These are phyloP conservation scores for Atethmia centrago DNA, from an alignment of 2,888 invertebrate genomes.

Conservation along the genomic window DNA sequence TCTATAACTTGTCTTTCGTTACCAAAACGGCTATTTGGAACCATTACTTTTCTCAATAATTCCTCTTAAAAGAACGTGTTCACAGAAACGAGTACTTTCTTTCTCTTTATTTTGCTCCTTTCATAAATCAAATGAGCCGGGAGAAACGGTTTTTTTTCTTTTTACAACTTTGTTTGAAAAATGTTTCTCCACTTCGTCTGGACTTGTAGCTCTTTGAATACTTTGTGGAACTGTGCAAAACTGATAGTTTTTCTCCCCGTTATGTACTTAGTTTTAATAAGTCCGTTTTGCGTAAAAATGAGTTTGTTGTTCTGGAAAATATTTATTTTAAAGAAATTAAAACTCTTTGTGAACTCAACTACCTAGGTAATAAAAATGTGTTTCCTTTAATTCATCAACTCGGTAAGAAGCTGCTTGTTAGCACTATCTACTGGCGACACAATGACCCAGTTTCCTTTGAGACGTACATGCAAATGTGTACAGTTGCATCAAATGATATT, in stretches of 20 bases:
- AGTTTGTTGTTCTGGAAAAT: slow-evolving; percentile 22
- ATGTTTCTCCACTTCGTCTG: slow-evolving; percentile 50
- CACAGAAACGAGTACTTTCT: slow-evolving; percentile 44
- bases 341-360: slow-evolving; percentile 16
- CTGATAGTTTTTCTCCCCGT: slow-evolving; percentile 15
- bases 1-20: slow-evolving; percentile 34
- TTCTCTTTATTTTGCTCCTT: slow-evolving; percentile 54
- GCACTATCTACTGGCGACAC: background rate
- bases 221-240: slow-evolving; percentile 33
- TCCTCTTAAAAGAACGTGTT: slow-evolving; percentile 46
- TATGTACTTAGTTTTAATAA: slow-evolving; percentile 22
- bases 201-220: slow-evolving; percentile 53
- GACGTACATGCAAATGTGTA: slow-evolving; percentile 21
- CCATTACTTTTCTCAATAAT: slow-evolving; percentile 52
- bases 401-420: slow-evolving; percentile 12
- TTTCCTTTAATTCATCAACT: slow-evolving; percentile 17
- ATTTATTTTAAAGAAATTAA: slow-evolving; percentile 18
- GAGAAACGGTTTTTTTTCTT: slow-evolving; percentile 53
- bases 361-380: background rate
- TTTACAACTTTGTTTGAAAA: slow-evolving; percentile 61
- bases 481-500: slow-evolving; percentile 24
- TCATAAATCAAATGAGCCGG: slow-evolving; percentile 65
- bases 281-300: slow-evolving; percentile 15
- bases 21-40: slow-evolving; percentile 34
- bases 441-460: slow-evolving; percentile 28